Percentiles rank a stretch among this genome's conserved stretches.
These are phyloP conservation scores for Oreohelix idahoensis DNA, from an alignment of 1,140 invertebrate species.

Conservation along the genomic window DNA sequence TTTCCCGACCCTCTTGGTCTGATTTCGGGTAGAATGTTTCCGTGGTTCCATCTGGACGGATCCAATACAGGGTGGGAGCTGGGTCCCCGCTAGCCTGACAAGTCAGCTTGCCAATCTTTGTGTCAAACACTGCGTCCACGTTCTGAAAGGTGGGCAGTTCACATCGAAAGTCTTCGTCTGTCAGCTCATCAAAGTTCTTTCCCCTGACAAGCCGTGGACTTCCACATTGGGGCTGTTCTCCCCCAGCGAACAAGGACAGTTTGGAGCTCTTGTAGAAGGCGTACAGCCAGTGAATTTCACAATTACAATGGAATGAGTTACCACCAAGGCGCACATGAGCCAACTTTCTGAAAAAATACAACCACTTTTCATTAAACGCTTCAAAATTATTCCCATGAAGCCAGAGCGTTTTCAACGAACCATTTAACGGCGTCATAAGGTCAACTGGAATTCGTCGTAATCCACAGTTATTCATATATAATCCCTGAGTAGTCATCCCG, in stretches of 20 bases:
- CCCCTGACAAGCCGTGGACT: conserved; percentile 57
- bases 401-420: conserved; percentile 66
- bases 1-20: conserved; percentile 53
- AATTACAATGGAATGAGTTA: conserved; percentile 71
- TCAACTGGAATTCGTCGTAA: conserved; percentile 60
- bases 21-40: conserved; percentile 59
- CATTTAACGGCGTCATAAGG: conserved; percentile 67
- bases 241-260: conserved; percentile 58
- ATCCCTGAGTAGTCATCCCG: conserved; percentile 65
- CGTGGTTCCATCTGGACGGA: conserved; percentile 63
- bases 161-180: conserved; percentile 67
- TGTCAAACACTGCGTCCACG: conserved; percentile 67
- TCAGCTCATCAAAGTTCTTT: conserved; percentile 59
- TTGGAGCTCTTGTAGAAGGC: conserved; percentile 57
- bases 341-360: conserved; percentile 62
- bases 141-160: conserved; percentile 69
- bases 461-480: conserved; percentile 70
- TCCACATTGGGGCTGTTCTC: conserved; percentile 59
- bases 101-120: conserved; percentile 60
- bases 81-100: conserved; percentile 70
- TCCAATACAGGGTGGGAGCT: conserved; percentile 69
- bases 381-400: conserved; percentile 69
- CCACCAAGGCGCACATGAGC: conserved; percentile 66
- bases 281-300: conserved; percentile 68
- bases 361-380: conserved; percentile 57